Evolutionary conservation across 2,113 vertebrate genomes (phyloP), one percentile per base, ranked within the genome.

Genomic region (Cyanoramphus novaezelandiae): DNA sequence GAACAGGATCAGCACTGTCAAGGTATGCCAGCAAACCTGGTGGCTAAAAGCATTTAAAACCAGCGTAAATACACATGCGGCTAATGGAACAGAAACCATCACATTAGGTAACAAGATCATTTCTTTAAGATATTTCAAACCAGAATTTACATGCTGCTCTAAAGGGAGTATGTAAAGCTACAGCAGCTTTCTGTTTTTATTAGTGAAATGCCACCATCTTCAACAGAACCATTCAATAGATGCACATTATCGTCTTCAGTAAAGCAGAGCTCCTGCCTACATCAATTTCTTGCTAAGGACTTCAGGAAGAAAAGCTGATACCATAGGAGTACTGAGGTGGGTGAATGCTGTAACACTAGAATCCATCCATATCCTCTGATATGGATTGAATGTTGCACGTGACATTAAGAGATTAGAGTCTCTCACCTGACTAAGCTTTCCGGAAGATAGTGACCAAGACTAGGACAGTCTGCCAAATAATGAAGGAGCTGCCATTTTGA

Each of bases 1-100:
- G 99, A 88, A 99, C 99, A 24, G 98, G 74, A 71, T 99, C 99
- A 17, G 98, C 68, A 90, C 99, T 99, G 97, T 99, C 99, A 94
- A 99, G 98, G 97, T 99, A 99, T 1, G 98, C 98, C 95, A 99
- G 97, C 94, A 99, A 98, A 90, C 99, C 99, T 82, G 99, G 97
- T 19, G 99, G 99, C 99, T 99, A 91, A 92, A 93, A 84, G 62
- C 65, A 97, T 92, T 83, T 67, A 74, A 86, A 78, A 95, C 3
- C 11, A 93, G 25, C 6, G 9, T 94, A n/a, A 94, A 80, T 10
- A 35, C 13, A 47, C 5, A 4, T 18, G 9, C 14, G 8, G 49
- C 19, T 70, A 49, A 52, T 14, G 5, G 33, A 90, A 71, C n/a
- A 71, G 72, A 81, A 78, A 72, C 5, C 20, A 81, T 13, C 23